Conservation (phyloP, 2,888 invertebrate species). For the Argynnis bischoffii region DNA sequence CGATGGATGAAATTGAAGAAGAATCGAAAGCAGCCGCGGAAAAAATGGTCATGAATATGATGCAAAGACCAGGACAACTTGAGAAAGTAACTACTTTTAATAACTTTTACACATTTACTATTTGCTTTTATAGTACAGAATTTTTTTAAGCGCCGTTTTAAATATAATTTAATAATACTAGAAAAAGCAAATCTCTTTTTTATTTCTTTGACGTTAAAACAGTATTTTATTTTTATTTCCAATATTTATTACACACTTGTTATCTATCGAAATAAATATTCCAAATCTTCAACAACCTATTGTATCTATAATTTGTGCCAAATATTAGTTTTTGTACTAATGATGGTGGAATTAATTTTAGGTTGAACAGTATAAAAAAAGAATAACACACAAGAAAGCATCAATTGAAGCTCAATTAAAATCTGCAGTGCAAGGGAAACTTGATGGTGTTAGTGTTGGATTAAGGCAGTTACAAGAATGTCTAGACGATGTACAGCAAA, state of each 20-base stretch:
- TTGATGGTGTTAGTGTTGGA: conserved; percentile 97
- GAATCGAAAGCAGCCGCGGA: conserved; percentile 90
- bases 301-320: not conserved
- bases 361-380: conserved; percentile 89
- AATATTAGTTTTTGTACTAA: no score
- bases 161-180: not conserved
- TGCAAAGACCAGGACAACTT: conserved; percentile 96
- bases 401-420: conserved; percentile 97
- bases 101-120: no score
- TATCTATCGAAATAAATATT: no score
- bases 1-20: conserved; percentile 88
- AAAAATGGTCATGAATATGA: conserved; percentile 94
- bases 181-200: no score
- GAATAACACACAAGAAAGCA: conserved; percentile 90
- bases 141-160: no score
- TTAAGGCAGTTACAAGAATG: conserved; percentile 94
- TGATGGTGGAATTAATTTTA: conserved; percentile 45
- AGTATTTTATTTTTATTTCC: no score
- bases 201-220: no score
- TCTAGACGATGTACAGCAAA: conserved; percentile 91
- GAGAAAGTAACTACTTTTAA: conserved; percentile 86
- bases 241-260: no score
- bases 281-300: not conserved
- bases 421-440: conserved; percentile 98
- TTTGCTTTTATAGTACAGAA: no score